phyloP scores from a whole-genome alignment of 2,113 vertebrate species.

The Dipodomys stephensi region DNA sequence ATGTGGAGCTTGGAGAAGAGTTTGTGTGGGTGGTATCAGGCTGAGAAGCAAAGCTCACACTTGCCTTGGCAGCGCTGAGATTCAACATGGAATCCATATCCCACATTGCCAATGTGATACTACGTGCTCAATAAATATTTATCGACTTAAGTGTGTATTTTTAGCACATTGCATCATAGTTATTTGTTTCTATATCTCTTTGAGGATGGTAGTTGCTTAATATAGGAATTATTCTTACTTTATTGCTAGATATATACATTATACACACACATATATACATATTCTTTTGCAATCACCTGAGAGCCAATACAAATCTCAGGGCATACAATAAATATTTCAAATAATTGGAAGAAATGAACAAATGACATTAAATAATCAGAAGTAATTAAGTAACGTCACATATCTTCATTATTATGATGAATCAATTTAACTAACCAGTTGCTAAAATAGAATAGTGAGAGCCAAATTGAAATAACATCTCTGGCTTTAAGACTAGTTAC shows the following conservation, averaged over 20 bases:
- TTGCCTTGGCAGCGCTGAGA: constrained; percentile 63
- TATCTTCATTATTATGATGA: neutral
- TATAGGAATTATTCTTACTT: neutral
- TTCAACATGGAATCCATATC: constrained; percentile 26
- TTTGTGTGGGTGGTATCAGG: constrained; percentile 20
- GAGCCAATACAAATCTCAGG: neutral
- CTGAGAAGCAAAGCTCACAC: constrained; percentile 54
- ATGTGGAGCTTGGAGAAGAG: constrained; percentile 63
- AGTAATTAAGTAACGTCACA: neutral
- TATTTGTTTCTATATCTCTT: constrained; percentile 15
- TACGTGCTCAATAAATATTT: constrained; percentile 67
- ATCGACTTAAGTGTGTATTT: constrained; percentile 48
- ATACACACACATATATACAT: too few species aligned
- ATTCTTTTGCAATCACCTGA: neutral
- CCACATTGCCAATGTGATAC: constrained; percentile 31
- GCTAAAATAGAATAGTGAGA: neutral
- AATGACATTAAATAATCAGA: neutral
- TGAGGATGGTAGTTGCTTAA: neutral
- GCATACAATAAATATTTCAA: constrained; percentile 9
- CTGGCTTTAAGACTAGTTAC: neutral
- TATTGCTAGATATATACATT: neutral
- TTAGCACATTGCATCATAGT: neutral
- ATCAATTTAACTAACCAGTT: neutral
- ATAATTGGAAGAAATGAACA: neutral
- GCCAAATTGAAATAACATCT: neutral